Percentiles rank a stretch among this genome's conserved stretches.
Conservation (phyloP, 1,140 invertebrate genomes). For the Trinorchestia longiramus region DNA sequence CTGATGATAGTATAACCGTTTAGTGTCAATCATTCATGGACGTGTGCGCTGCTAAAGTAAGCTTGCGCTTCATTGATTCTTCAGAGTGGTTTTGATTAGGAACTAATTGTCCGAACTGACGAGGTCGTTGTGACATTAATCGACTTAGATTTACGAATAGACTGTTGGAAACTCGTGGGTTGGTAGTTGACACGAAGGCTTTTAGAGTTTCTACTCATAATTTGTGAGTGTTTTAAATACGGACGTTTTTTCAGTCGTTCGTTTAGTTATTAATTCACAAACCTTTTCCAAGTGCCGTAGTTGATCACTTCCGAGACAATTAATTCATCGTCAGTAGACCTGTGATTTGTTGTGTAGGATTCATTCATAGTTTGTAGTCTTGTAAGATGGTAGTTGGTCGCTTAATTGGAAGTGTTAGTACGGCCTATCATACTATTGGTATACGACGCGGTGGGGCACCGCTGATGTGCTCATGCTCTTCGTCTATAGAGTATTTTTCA, state of each 20-base stretch:
- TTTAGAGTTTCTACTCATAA: neutral
- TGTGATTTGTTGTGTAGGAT: neutral
- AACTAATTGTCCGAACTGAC: neutral
- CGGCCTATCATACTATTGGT: slow-evolving; percentile 2
- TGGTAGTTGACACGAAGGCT: neutral
- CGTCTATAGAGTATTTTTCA: neutral
- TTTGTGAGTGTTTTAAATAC: neutral
- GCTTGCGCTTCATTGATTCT: neutral
- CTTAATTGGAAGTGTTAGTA: neutral
- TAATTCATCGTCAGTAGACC: neutral
- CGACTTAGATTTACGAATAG: neutral
- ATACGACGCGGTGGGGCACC: neutral
- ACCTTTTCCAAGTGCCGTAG: neutral
- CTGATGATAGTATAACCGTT: neutral
- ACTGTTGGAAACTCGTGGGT: neutral
- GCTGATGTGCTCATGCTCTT: neutral
- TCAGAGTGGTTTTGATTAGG: neutral
- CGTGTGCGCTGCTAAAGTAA: neutral
- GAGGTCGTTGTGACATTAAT: neutral
- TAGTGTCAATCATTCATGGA: neutral
- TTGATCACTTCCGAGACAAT: neutral
- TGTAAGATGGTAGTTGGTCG: neutral
- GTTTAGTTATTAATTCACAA: neutral
- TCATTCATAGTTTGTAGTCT: neutral
- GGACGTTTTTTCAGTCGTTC: neutral